Conservation (phyloP, 2,888 invertebrate species). For the Myopa tessellatipennis region DNA sequence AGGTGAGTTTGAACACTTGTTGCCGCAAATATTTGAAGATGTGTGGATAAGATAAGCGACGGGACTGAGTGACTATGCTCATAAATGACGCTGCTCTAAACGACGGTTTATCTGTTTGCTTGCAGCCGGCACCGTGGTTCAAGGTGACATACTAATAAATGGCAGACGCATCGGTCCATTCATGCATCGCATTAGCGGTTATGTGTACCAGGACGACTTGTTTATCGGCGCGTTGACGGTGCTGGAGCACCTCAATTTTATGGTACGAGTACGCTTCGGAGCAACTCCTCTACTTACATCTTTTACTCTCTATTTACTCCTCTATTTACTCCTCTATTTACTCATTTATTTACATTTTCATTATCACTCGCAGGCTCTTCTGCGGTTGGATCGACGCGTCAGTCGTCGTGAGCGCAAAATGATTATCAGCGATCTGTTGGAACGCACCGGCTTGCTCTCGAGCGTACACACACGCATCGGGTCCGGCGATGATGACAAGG, state of each 20-base stretch:
- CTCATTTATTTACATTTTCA: background rate
- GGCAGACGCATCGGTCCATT: conserved; percentile 78
- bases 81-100: conserved; percentile 29
- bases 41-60: conserved; percentile 50
- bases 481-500: conserved; percentile 77
- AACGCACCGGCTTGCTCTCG: conserved; percentile 77
- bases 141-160: conserved; percentile 86
- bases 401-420: conserved; percentile 72
- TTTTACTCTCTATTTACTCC: too few species aligned
- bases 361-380: conserved; percentile 73
- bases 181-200: conserved; percentile 86
- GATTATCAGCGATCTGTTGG: conserved; percentile 78
- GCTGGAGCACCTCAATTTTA: conserved; percentile 86
- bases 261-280: conserved; percentile 70
- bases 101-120: background rate
- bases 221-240: conserved; percentile 89
- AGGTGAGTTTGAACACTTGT: conserved; percentile 68
- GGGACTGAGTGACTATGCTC: background rate
- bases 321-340: too few species aligned
- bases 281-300: too few species aligned
- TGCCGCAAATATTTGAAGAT: background rate
- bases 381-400: conserved; percentile 81
- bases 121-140: conserved; percentile 76
- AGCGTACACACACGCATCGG: conserved; percentile 85
- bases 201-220: conserved; percentile 92